These are phyloP conservation scores for Chinchilla lanigera DNA, from an alignment of 2,113 vertebrate genomes.

Conservation along the genomic window DNA sequence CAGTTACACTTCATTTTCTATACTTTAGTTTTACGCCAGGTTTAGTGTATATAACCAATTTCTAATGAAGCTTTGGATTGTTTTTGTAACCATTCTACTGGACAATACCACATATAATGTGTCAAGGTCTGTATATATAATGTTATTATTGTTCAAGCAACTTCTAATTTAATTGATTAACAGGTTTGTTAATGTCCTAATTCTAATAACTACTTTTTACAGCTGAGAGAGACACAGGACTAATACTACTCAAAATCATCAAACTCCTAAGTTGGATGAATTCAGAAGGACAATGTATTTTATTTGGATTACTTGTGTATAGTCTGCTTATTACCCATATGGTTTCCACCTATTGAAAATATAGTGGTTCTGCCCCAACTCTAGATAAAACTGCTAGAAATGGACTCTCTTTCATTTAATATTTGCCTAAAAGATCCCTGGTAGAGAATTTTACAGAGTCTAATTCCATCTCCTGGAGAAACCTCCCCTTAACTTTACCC, in stretches of 20 bases:
- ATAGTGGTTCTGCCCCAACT: neutral
- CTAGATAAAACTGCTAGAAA: constrained; percentile 5
- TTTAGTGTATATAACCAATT: constrained; percentile 6
- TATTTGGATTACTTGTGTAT: neutral
- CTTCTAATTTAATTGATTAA: constrained; percentile 55
- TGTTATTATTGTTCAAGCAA: constrained; percentile 27
- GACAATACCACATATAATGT: neutral
- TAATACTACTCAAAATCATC: neutral
- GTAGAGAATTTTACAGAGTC: neutral
- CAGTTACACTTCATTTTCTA: neutral
- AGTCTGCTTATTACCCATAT: neutral
- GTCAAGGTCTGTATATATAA: neutral
- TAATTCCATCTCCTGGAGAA: neutral
- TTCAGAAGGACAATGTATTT: neutral
- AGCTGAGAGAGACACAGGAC: neutral
- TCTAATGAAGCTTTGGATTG: constrained; percentile 34
- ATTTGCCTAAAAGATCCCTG: neutral
- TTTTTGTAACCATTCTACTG: constrained; percentile 50
- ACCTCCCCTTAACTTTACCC: neutral
- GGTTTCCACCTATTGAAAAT: constrained; percentile 41
- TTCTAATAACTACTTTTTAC: constrained; percentile 23
- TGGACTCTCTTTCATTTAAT: neutral
- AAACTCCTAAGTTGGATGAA: neutral
- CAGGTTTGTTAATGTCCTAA: neutral
- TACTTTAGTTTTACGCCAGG: neutral